These are phyloP conservation scores for Cataglyphis hispanica DNA, from an alignment of 1,140 invertebrate genomes.

Conservation along the genomic window DNA sequence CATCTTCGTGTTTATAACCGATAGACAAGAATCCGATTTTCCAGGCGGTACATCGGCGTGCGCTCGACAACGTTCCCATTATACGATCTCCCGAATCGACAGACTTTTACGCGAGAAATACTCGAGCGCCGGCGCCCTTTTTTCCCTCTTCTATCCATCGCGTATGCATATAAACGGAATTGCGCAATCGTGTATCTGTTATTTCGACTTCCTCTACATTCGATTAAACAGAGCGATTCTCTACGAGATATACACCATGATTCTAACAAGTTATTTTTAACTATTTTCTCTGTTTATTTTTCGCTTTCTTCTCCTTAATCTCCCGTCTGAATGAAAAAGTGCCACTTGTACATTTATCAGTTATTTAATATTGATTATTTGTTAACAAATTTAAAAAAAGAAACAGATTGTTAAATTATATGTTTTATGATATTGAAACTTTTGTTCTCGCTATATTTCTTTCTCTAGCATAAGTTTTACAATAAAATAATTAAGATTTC, in stretches of 20 bases:
- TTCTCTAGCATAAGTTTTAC: background rate
- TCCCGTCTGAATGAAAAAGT: background rate
- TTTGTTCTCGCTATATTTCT: background rate
- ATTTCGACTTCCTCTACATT: background rate
- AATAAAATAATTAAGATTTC: background rate
- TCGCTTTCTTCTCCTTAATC: slow-evolving; percentile 14
- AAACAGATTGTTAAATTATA: background rate
- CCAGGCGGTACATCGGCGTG: background rate
- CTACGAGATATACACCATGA: background rate
- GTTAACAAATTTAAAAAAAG: too few species aligned
- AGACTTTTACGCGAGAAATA: slow-evolving; percentile 17
- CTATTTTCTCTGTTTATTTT: background rate
- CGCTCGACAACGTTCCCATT: slow-evolving; percentile 47
- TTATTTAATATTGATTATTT: background rate
- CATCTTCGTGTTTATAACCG: slow-evolving; percentile 22
- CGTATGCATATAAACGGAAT: slow-evolving; percentile 32
- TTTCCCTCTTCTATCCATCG: slow-evolving; percentile 11
- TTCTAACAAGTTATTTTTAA: background rate
- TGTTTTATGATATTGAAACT: background rate
- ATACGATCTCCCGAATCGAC: slow-evolving; percentile 31
- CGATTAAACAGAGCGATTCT: slow-evolving; percentile 13
- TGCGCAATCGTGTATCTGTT: slow-evolving; percentile 37
- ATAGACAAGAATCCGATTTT: slow-evolving; percentile 33
- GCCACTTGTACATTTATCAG: background rate
- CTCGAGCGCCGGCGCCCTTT: slow-evolving; percentile 10